phyloP scores from a whole-genome alignment of 2,113 vertebrate species.

The Silurus glanis region DNA sequence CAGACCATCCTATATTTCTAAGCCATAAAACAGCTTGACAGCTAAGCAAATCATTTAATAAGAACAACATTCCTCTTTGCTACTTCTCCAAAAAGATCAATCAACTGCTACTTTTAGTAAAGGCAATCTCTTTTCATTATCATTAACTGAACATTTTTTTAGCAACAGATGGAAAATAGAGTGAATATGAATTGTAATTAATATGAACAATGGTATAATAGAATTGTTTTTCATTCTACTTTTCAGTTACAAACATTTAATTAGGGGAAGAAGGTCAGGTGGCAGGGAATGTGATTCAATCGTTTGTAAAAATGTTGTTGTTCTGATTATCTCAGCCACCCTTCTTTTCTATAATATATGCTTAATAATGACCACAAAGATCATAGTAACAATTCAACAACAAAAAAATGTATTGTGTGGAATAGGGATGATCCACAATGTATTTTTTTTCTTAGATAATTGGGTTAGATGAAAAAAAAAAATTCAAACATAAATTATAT shows the following conservation, averaged over 20 bases:
- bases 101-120: not conserved
- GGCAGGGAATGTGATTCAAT: not conserved
- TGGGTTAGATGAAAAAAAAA: not conserved
- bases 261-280: not conserved
- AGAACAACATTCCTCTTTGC: not conserved
- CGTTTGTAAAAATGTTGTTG: not conserved
- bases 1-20: not conserved
- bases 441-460: too few relatives aligned
- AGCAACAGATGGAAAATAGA: not conserved
- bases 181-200: not conserved
- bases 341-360: too few relatives aligned
- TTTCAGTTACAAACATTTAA: not conserved
- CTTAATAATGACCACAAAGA: not conserved
- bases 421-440: too few relatives aligned
- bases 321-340: too few relatives aligned
- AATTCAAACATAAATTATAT: not conserved
- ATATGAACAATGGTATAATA: too few relatives aligned
- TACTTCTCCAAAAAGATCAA: not conserved
- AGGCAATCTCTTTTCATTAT: not conserved
- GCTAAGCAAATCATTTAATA: not conserved
- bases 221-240: too few relatives aligned
- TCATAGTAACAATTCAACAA: not conserved
- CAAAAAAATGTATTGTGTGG: not conserved
- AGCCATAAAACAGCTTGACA: constrained; percentile 1
- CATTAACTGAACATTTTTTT: not conserved